phyloP scores from a whole-genome alignment of 2,888 invertebrate species.

The Seira sanloemensis region DNA sequence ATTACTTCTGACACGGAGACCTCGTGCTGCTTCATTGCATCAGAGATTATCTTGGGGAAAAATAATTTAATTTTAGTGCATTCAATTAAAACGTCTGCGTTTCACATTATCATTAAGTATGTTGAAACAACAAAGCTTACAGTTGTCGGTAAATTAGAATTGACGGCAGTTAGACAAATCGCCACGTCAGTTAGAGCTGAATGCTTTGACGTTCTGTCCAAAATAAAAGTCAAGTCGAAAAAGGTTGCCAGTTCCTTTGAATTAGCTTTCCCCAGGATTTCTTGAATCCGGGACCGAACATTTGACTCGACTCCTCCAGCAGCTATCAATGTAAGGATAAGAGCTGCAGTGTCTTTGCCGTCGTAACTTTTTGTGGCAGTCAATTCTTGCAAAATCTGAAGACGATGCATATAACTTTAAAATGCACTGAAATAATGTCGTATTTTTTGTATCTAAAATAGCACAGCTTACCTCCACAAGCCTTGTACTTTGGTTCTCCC shows the following conservation, averaged over 20 bases:
- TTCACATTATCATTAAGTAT: too few relatives aligned
- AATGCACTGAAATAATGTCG: slow-evolving; percentile 16
- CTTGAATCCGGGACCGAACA: slow-evolving; percentile 63
- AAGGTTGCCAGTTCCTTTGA: slow-evolving; percentile 24
- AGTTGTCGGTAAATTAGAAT: slow-evolving; percentile 58
- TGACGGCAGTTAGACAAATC: slow-evolving; percentile 66
- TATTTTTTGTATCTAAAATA: neutral
- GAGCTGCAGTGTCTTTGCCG: slow-evolving; percentile 65
- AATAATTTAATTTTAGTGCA: slow-evolving; percentile 13
- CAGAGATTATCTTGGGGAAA: slow-evolving; percentile 55
- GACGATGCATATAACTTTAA: neutral
- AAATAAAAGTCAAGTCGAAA: slow-evolving; percentile 46
- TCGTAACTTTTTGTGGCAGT: slow-evolving; percentile 46
- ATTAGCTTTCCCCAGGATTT: slow-evolving; percentile 63
- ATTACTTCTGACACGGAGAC: slow-evolving; percentile 67
- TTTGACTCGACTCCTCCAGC: slow-evolving; percentile 65
- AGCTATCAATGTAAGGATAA: slow-evolving; percentile 69
- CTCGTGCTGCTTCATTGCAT: slow-evolving; percentile 52
- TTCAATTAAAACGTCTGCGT: neutral
- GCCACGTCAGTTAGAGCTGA: slow-evolving; percentile 68
- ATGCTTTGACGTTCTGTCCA: slow-evolving; percentile 56
- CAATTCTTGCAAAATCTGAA: slow-evolving; percentile 66
- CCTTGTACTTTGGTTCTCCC: slow-evolving; percentile 68
- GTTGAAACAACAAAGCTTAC: too few relatives aligned
- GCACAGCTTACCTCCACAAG: slow-evolving; percentile 60